Conservation (phyloP, 2,888 invertebrate genomes). For the Cantharis nigra region DNA sequence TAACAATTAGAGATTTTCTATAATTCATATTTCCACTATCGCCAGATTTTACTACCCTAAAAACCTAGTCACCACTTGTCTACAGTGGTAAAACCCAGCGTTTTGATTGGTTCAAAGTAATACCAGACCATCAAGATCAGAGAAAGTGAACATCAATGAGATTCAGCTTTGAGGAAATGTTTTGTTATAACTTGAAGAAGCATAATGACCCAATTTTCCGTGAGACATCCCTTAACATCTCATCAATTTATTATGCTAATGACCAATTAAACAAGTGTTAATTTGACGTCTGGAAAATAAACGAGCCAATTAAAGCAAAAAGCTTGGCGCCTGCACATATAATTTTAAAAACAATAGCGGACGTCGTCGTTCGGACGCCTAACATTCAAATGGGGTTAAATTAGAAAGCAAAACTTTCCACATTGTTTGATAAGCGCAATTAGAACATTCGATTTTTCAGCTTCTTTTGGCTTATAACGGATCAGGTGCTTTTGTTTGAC, state of each 20-base stretch:
- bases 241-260: not conserved
- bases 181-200: no score
- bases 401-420: not conserved
- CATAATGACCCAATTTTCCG: not conserved
- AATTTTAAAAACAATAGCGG: not conserved
- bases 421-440: not conserved
- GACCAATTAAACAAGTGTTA: not conserved
- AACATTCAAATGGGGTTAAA: not conserved
- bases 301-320: not conserved
- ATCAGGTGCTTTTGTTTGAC: slow-evolving; percentile 21
- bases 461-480: slow-evolving; percentile 11
- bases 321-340: not conserved
- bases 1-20: no score
- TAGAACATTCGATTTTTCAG: not conserved
- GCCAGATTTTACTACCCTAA: no score
- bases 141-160: no score
- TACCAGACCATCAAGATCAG: no score
- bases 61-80: no score
- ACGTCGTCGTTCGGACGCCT: not conserved
- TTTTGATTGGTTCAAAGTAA: no score
- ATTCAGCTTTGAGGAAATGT: no score
- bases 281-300: not conserved
- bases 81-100: no score
- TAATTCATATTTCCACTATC: no score
- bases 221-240: not conserved